A percentile compares a stretch with the other conserved stretches of the same genome.
Evolutionary conservation across 2,797 vertebrate genomes (phyloP).

Genomic region (Gila robusta): DNA sequence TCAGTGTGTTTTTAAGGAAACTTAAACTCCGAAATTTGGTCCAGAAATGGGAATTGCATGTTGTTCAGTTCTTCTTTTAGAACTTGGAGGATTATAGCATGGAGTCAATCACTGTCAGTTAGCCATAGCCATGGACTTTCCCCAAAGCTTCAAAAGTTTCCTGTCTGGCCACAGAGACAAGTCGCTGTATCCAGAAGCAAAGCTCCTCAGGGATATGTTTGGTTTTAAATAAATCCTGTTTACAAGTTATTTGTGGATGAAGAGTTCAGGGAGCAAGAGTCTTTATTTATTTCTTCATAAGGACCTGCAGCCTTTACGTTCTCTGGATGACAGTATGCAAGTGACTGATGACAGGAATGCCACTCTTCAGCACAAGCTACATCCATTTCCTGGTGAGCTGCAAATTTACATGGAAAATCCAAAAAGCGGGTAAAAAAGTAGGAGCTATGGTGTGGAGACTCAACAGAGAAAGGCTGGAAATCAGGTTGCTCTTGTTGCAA

Average conservation of each 20-base stretch:
- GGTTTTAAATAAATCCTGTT: constrained; percentile 53
- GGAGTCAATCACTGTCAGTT: constrained; percentile 65
- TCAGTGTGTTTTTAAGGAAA: constrained; percentile 65
- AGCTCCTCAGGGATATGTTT: constrained; percentile 56
- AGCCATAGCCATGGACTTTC: constrained; percentile 57
- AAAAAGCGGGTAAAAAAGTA: constrained; percentile 3
- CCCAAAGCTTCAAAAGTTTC: constrained; percentile 53
- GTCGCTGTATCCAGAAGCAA: constrained; percentile 42
- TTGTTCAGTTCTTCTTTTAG: constrained; percentile 65
- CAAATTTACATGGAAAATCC: constrained; percentile 52
- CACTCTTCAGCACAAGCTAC: constrained; percentile 65
- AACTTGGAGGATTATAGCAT: constrained; percentile 61
- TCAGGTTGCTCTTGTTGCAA: constrained; percentile 41
- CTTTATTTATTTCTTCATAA: constrained; percentile 35
- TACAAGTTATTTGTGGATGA: constrained; percentile 58
- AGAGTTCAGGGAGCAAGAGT: constrained; percentile 42
- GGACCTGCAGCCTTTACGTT: constrained; percentile 32
- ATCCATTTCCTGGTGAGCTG: constrained; percentile 63
- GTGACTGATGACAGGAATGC: constrained; percentile 56
- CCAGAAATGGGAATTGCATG: constrained; percentile 60
- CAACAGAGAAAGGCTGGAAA: constrained; percentile 49
- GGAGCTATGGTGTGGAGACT: constrained; percentile 16
- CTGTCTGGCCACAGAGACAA: constrained; percentile 44
- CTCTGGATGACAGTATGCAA: constrained; percentile 27
- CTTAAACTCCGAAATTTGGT: constrained; percentile 62